These are phyloP conservation scores for Ictalurus punctatus DNA, from an alignment of 2,113 vertebrate genomes.

Conservation along the genomic window DNA sequence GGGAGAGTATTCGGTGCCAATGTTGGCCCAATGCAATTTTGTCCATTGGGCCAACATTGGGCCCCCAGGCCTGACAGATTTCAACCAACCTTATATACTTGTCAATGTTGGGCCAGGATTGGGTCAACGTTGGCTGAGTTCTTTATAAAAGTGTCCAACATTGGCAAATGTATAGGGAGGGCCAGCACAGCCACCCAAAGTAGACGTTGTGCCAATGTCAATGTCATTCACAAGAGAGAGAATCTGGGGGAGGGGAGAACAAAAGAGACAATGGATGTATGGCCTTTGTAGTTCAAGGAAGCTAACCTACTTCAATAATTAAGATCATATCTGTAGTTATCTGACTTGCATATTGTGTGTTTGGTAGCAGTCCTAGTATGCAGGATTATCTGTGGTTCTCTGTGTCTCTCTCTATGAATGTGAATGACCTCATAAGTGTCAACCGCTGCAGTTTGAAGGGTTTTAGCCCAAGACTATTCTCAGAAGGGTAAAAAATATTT, in stretches of 20 bases:
- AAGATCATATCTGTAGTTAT: background rate
- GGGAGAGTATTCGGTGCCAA: background rate
- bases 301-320: background rate
- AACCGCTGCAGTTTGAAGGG: background rate
- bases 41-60: background rate
- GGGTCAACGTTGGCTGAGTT: background rate
- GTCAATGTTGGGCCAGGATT: background rate
- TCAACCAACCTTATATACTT: background rate
- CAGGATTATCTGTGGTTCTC: background rate
- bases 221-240: background rate
- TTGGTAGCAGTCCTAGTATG: background rate
- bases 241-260: background rate
- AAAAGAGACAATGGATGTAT: background rate
- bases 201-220: background rate
- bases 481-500: slow-evolving; percentile 22
- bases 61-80: background rate
- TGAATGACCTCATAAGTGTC: slow-evolving; percentile 24
- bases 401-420: background rate
- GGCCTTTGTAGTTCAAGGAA: background rate
- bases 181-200: background rate
- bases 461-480: background rate
- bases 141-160: background rate
- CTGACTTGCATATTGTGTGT: background rate
- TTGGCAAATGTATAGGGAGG: background rate
- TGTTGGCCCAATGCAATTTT: background rate